Evolutionary conservation across 1,140 invertebrate species (phyloP).

Genomic region (Sesamia nonagrioides): DNA sequence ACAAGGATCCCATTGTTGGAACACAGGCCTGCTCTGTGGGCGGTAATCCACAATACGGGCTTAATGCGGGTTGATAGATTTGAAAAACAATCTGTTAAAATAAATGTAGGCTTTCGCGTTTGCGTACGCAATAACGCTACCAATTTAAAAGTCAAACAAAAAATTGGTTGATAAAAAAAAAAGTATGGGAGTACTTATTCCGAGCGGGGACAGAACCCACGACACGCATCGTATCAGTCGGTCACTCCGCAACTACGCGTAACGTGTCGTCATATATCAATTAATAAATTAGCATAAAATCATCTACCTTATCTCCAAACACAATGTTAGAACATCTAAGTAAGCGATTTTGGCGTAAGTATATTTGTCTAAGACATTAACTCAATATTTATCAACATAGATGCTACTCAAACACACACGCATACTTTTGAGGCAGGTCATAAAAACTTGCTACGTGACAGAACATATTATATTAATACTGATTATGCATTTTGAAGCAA

Average conservation of each 20-base stretch:
- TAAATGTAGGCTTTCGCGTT: too few species aligned
- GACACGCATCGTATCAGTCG: too few species aligned
- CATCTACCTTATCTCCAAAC: slow-evolving; percentile 11
- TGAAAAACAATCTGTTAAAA: too few species aligned
- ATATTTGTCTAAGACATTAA: slow-evolving; percentile 12
- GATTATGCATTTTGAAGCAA: background rate
- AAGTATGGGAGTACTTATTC: background rate
- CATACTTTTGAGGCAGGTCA: slow-evolving; percentile 29
- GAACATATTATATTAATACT: background rate
- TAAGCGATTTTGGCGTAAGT: slow-evolving; percentile 13
- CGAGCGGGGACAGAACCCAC: too few species aligned
- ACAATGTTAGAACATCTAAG: slow-evolving; percentile 6
- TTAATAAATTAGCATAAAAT: background rate
- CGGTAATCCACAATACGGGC: too few species aligned
- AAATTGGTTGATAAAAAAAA: too few species aligned
- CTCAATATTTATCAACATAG: slow-evolving; percentile 32
- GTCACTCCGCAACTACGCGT: too few species aligned
- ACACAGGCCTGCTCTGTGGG: too few species aligned
- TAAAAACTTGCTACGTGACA: slow-evolving; percentile 18
- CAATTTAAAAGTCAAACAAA: background rate
- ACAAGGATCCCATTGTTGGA: too few species aligned
- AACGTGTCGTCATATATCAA: background rate
- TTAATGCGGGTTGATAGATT: too few species aligned
- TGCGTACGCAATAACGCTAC: background rate
- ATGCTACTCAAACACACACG: slow-evolving; percentile 29